A percentile compares a stretch with the other conserved stretches of the same genome.
Conservation (phyloP, 1,140 invertebrate genomes). For the Drosophila sp. region DNA sequence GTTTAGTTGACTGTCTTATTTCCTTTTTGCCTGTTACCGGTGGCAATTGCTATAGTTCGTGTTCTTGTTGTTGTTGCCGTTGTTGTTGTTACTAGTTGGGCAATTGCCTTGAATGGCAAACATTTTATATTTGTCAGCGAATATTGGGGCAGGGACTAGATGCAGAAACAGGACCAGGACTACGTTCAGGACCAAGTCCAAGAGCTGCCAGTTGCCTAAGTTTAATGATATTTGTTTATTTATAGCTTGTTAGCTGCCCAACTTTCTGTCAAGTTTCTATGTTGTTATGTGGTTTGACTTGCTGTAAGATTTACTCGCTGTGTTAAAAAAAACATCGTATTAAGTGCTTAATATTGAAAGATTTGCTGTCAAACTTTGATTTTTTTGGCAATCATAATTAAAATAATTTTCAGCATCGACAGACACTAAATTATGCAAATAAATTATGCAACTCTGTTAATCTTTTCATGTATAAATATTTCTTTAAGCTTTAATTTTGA, state of each 20-base stretch:
- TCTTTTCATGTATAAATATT: no score
- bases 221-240: constrained; percentile 81
- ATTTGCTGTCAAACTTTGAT: no score
- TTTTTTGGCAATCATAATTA: no score
- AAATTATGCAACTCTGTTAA: no score
- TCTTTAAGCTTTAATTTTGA: no score
- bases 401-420: no score
- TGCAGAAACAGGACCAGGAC: constrained; percentile 6
- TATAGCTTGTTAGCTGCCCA: constrained; percentile 54
- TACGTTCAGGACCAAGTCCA: neutral
- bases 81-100: constrained; percentile 58
- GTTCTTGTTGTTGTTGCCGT: constrained; percentile 28
- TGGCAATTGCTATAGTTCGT: constrained; percentile 22
- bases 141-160: constrained; percentile 13
- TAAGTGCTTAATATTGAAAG: no score
- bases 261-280: constrained; percentile 52
- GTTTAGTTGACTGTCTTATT: constrained; percentile 68
- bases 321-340: no score
- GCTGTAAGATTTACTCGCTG: constrained; percentile 1
- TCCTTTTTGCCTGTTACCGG: constrained; percentile 38
- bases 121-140: constrained; percentile 49
- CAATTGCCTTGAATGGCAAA: constrained; percentile 70
- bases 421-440: no score
- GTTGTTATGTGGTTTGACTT: constrained; percentile 32
- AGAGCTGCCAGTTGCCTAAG: constrained; percentile 52